phyloP scores from a whole-genome alignment of 1,140 invertebrate species.

The Callitettix versicolor region DNA sequence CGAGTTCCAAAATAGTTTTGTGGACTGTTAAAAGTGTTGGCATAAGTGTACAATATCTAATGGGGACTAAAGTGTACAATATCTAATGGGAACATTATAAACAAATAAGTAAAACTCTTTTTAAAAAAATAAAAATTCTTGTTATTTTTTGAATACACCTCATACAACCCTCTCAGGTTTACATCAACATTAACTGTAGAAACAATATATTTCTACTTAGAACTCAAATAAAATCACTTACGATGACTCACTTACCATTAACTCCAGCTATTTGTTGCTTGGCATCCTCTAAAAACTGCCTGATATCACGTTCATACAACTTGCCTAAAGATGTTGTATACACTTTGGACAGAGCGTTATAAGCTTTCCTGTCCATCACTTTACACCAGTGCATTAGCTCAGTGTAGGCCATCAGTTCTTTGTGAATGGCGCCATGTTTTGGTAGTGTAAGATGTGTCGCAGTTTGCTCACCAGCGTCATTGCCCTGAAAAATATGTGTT shows the following conservation, averaged over 20 bases:
- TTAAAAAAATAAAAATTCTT: no score
- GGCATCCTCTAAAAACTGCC: conserved; percentile 67
- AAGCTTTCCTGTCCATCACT: conserved; percentile 72
- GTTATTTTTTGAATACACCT: no score
- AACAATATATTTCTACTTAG: no score
- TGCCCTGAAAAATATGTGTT: conserved; percentile 40
- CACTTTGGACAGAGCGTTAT: conserved; percentile 64
- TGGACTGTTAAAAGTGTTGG: no score
- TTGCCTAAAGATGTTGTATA: conserved; percentile 70
- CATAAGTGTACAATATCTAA: no score
- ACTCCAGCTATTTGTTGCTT: conserved; percentile 39
- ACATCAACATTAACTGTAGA: no score
- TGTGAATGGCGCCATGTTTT: conserved; percentile 66
- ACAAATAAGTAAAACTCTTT: no score
- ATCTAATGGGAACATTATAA: no score
- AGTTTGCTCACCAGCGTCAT: conserved; percentile 49
- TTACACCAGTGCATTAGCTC: conserved; percentile 86
- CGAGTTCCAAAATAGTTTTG: no score
- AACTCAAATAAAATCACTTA: no score
- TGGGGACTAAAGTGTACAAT: no score
- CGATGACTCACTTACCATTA: conserved; percentile 28
- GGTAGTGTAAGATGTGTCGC: conserved; percentile 51
- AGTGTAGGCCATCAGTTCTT: conserved; percentile 70
- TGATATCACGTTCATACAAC: conserved; percentile 75
- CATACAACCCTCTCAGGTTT: no score